Evolutionary conservation across 2,888 invertebrate species (phyloP).

Genomic region (Chelonus formosanus): DNA sequence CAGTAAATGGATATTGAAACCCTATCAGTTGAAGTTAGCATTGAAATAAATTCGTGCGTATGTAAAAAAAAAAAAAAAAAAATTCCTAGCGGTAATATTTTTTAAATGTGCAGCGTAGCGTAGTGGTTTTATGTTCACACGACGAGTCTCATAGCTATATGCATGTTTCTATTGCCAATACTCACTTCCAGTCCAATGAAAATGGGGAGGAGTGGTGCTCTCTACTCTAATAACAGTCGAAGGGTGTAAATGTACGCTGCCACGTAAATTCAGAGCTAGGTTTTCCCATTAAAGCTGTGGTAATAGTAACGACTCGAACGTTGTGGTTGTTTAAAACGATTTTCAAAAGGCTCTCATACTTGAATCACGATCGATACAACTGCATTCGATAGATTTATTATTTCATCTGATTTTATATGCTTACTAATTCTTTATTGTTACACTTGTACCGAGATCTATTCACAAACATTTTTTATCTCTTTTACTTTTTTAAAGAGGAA

Average conservation of each 20-base stretch:
- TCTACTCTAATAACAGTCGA: background rate
- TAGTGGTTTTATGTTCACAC: conserved; percentile 13
- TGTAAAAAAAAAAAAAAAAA: too few relatives aligned
- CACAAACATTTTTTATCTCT: conserved; percentile 2
- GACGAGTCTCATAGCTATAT: conserved; percentile 1
- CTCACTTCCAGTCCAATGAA: background rate
- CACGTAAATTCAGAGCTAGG: conserved; percentile 4
- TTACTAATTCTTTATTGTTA: background rate
- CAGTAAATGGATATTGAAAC: conserved; percentile 7
- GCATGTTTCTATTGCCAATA: background rate
- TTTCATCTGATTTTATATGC: background rate
- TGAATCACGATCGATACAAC: background rate
- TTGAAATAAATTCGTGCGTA: conserved; percentile 2
- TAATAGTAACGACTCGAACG: background rate
- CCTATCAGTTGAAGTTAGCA: background rate
- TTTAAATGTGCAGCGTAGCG: conserved; percentile 26
- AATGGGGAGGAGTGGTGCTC: conserved; percentile 5
- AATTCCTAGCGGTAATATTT: conserved; percentile 43
- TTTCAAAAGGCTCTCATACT: conserved; percentile 6
- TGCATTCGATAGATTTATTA: background rate
- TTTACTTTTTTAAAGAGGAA: background rate
- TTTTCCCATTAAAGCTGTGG: conserved; percentile 4
- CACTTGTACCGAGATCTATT: too few relatives aligned
- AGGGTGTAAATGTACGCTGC: background rate
- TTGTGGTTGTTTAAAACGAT: conserved; percentile 6